Evolutionary conservation across 2,113 vertebrate species (phyloP).

Genomic region (Atherinomorus stipes): DNA sequence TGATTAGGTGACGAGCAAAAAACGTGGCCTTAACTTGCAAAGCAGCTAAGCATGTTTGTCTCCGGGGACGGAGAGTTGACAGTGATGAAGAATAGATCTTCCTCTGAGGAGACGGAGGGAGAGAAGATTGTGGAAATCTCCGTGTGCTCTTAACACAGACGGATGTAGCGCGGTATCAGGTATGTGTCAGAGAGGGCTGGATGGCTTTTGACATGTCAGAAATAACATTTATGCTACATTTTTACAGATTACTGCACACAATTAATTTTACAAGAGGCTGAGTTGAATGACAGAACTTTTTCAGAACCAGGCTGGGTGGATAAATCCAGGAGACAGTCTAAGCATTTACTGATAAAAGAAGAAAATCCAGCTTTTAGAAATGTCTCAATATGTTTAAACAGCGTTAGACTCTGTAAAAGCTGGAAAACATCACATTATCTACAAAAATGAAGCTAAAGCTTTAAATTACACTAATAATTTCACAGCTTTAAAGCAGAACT

Average conservation of each 20-base stretch:
- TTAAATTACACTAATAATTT: no score
- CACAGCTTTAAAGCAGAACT: no score
- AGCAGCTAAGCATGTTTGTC: conserved; percentile 66
- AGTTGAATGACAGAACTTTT: conserved; percentile 60
- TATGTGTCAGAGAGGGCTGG: conserved; percentile 70
- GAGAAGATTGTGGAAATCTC: conserved; percentile 76
- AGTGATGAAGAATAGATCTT: conserved; percentile 82
- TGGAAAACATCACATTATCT: no score
- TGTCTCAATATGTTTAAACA: conserved; percentile 8
- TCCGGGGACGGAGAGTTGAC: conserved; percentile 73
- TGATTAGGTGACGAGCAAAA: conserved; percentile 68
- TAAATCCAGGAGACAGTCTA: conserved; percentile 48
- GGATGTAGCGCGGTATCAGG: conserved; percentile 77
- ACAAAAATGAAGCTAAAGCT: no score
- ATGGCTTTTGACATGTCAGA: conserved; percentile 62
- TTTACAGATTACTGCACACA: conserved; percentile 62
- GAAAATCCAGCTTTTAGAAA: conserved; percentile 30
- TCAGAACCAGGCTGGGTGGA: conserved; percentile 38
- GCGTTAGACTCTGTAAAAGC: no score
- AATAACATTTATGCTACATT: conserved; percentile 66
- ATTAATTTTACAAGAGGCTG: conserved; percentile 63
- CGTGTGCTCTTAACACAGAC: conserved; percentile 68
- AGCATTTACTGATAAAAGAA: conserved; percentile 46
- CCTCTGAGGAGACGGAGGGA: conserved; percentile 75
- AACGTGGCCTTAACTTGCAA: conserved; percentile 58